Evolutionary conservation across 2,113 vertebrate genomes (phyloP), one percentile per base, ranked within the genome.

Genomic region (Petromus typicus): DNA sequence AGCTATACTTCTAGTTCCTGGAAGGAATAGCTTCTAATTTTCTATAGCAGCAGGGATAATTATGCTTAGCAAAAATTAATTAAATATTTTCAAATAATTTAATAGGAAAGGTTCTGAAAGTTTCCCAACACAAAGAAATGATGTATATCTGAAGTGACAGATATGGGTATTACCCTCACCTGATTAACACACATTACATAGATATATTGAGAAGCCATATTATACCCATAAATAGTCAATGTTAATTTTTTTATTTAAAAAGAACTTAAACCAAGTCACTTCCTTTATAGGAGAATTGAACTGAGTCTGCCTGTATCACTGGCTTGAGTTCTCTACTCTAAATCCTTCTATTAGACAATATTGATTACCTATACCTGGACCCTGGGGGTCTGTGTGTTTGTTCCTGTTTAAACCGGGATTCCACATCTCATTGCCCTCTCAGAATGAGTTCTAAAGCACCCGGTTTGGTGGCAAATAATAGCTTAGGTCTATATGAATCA

Each of bases 221-320:
- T 32, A 11, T 20, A 48, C 61, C 18, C 40, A 45, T 22, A 30
- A 61, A 51, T 67, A 66, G 57, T 27, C 48, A 51, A 25, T 43
- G 34, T 25, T 56, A 73, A 51, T 27, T 43, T 14, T 64, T 92
- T 86, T 59, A 69, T 91, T 45, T 17, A 48, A 57, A 85, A 83
- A 86, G 79, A 86, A 92, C 85, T 81, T 80, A 64, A 54, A 69
- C 30, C 73, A 95, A 89, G 67, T 92, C 89, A 79, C 32, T 94
- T 87, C 67, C 67, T 82, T 94, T 54, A 81, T 34, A 82, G 40
- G 23, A 83, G 48, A 91, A 89, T 0, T 82, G n/a, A 45, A 79
- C 45, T 10, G 7, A 48, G 30, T 79, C 92, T 63, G 34, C 37
- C 45, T 54, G 0, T 30, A 71, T 86, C 34, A 80, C 54, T 40